Evolutionary conservation across 2,113 vertebrate genomes (phyloP).

Genomic region (Anoura caudifer): DNA sequence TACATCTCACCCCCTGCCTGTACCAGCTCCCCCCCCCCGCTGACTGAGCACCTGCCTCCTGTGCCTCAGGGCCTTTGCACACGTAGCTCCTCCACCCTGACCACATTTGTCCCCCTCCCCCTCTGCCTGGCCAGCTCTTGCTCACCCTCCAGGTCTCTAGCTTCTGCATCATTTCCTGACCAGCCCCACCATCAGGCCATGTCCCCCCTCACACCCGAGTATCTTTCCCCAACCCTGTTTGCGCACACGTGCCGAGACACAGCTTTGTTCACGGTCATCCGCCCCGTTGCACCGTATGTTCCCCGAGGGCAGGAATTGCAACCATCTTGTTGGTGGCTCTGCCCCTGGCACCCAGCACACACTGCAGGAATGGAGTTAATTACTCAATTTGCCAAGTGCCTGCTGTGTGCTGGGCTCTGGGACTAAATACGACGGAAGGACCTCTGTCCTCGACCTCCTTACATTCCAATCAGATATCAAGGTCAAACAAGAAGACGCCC

Average conservation of each 20-base stretch:
- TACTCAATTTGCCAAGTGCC: background rate
- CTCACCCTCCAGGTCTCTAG: background rate
- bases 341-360: background rate
- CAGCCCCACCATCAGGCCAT: background rate
- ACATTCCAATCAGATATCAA: background rate
- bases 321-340: background rate
- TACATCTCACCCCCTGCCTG: no score
- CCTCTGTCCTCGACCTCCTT: background rate
- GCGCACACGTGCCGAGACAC: background rate
- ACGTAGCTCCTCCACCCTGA: rapidly evolving
- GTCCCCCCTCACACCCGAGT: background rate
- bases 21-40: background rate
- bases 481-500: background rate
- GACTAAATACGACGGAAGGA: background rate
- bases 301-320: background rate
- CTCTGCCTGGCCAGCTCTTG: background rate
- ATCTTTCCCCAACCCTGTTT: background rate
- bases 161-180: background rate
- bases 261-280: no score
- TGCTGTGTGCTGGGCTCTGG: background rate
- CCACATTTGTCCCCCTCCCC: background rate
- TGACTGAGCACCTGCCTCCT: background rate
- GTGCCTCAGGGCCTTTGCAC: background rate
- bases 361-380: background rate
- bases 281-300: rapidly evolving